A percentile compares a stretch with the other conserved stretches of the same genome.
phyloP scores from a whole-genome alignment of 2,888 invertebrate species.

The Allygus modestus region DNA sequence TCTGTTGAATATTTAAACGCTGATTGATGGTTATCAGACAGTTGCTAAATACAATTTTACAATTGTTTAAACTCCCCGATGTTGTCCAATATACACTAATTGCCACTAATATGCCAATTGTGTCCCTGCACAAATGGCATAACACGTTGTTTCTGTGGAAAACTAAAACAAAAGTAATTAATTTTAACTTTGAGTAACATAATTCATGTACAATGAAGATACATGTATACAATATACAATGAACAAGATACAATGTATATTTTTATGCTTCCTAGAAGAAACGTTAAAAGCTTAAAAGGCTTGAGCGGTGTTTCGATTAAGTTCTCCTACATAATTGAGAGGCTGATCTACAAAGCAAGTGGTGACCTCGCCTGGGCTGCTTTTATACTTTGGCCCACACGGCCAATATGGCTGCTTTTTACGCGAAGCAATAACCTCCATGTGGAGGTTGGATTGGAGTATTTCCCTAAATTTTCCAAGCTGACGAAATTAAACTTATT shows the following conservation, averaged over 20 bases:
- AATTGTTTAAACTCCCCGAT: constrained; percentile 6
- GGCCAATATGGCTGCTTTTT: background rate
- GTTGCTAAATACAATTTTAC: constrained; percentile 32
- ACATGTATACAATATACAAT: too few species aligned
- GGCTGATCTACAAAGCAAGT: constrained; percentile 31
- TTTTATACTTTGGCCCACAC: background rate
- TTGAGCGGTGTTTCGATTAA: background rate
- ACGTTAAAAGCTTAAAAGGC: background rate
- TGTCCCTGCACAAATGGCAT: background rate
- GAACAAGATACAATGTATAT: too few species aligned
- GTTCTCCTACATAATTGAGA: constrained; percentile 12
- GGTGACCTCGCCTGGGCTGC: background rate
- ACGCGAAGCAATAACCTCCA: too few species aligned
- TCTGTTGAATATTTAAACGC: constrained; percentile 24
- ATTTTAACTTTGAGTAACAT: too few species aligned
- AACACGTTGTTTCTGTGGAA: background rate
- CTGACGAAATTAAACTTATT: too few species aligned
- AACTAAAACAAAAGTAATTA: too few species aligned
- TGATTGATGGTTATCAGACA: constrained; percentile 28
- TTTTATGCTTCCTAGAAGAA: too few species aligned
- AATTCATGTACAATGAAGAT: too few species aligned
- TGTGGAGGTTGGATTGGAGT: background rate
- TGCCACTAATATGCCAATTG: too few species aligned
- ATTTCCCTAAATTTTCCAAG: too few species aligned
- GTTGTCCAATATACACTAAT: background rate